A percentile compares a stretch with the other conserved stretches of the same genome.
Conservation (phyloP, 1,140 invertebrate species). For the Scylla paramamosain region DNA sequence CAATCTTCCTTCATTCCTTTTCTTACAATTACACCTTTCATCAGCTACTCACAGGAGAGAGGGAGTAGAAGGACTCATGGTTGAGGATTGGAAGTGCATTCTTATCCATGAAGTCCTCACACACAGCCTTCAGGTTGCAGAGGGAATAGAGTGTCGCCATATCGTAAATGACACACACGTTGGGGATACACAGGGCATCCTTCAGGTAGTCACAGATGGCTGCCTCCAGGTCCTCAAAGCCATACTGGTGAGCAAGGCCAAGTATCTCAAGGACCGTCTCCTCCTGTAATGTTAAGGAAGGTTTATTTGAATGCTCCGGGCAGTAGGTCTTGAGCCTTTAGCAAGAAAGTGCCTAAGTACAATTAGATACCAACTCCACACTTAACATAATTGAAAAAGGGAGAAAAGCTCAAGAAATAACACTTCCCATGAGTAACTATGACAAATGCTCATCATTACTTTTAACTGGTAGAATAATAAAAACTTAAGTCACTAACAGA, state of each 20-base stretch:
- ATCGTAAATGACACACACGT: conserved; percentile 96
- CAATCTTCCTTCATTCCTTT: too few relatives aligned
- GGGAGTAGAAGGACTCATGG: conserved; percentile 90
- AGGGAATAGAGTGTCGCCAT: conserved; percentile 89
- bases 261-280: conserved; percentile 93
- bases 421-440: too few relatives aligned
- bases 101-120: conserved; percentile 90
- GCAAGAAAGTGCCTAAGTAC: too few relatives aligned
- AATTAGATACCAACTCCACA: too few relatives aligned
- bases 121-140: conserved; percentile 84
- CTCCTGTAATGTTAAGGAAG: conserved; percentile 83
- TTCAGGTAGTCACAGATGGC: conserved; percentile 96
- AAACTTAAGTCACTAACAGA: too few relatives aligned
- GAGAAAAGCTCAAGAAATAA: too few relatives aligned
- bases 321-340: background rate
- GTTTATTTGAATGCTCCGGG: background rate
- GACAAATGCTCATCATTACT: too few relatives aligned
- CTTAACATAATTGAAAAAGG: too few relatives aligned
- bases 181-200: conserved; percentile 91
- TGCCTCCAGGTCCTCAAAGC: conserved; percentile 93
- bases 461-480: too few relatives aligned
- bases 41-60: conserved; percentile 87
- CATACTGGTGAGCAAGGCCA: conserved; percentile 95
- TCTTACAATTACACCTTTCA: background rate
- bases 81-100: conserved; percentile 91